A percentile compares a stretch with the other conserved stretches of the same genome.
phyloP scores from a whole-genome alignment of 2,888 invertebrate species.

The Zaprionus obscuricornis region DNA sequence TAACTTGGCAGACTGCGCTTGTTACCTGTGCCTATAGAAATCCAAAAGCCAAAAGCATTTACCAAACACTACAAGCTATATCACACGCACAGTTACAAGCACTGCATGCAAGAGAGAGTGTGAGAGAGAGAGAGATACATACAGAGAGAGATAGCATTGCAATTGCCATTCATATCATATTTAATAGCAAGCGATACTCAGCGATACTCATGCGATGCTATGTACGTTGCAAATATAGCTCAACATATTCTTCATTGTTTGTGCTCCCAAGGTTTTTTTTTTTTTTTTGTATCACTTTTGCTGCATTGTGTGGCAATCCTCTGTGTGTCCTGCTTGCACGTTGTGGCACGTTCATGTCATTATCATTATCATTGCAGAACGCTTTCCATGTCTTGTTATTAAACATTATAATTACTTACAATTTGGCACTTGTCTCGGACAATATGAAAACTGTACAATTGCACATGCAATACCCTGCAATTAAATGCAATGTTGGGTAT shows the following conservation, averaged over 20 bases:
- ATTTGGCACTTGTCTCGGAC: too few relatives aligned
- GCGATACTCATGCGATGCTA: too few relatives aligned
- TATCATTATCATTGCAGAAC: slow-evolving; percentile 29
- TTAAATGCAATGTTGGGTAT: too few relatives aligned
- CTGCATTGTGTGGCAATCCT: not conserved
- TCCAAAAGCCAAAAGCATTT: slow-evolving; percentile 32
- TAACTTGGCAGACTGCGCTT: too few relatives aligned
- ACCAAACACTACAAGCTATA: slow-evolving; percentile 24
- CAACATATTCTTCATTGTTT: slow-evolving; percentile 21
- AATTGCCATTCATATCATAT: too few relatives aligned
- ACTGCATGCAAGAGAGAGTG: too few relatives aligned
- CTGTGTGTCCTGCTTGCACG: slow-evolving; percentile 1
- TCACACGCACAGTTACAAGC: too few relatives aligned
- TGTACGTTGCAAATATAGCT: slow-evolving; percentile 15
- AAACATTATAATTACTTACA: slow-evolving; percentile 43
- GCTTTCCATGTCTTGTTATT: slow-evolving; percentile 21
- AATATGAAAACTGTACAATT: too few relatives aligned
- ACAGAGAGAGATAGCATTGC: slow-evolving; percentile 27
- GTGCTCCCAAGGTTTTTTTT: not conserved
- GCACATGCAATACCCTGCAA: too few relatives aligned
- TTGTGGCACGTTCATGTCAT: slow-evolving; percentile 40
- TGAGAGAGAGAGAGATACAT: not conserved
- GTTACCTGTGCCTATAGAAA: slow-evolving; percentile 24
- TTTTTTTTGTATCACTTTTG: not conserved
- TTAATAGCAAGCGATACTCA: too few relatives aligned